These are phyloP conservation scores for Aphelinus atriplicis DNA, from an alignment of 1,140 invertebrate genomes.

Conservation along the genomic window DNA sequence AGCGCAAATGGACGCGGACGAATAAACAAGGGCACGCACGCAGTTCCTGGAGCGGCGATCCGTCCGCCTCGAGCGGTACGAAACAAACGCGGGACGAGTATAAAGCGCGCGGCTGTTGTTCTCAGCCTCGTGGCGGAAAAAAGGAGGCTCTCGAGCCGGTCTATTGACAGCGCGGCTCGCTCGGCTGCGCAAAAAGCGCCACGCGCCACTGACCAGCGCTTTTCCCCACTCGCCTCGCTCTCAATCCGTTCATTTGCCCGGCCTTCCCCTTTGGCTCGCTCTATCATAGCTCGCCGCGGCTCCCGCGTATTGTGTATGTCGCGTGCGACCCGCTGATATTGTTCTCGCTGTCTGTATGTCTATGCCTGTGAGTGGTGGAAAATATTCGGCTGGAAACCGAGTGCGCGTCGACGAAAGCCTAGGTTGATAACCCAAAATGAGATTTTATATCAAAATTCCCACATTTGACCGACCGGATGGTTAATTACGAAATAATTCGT, in stretches of 20 bases:
- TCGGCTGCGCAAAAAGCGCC: conserved; percentile 47
- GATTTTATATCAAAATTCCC: too few species aligned
- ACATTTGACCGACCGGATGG: too few species aligned
- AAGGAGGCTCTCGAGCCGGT: conserved; percentile 51
- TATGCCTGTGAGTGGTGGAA: conserved; percentile 1
- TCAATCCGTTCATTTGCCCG: conserved; percentile 10
- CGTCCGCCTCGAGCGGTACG: conserved; percentile 53
- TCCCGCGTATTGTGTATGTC: neutral
- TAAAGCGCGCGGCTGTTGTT: conserved; percentile 55
- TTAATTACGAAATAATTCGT: too few species aligned
- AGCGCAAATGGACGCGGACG: conserved; percentile 40
- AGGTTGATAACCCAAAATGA: too few species aligned
- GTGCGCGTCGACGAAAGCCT: neutral
- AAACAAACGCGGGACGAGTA: conserved; percentile 58
- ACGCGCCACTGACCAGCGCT: conserved; percentile 36
- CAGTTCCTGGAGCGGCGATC: conserved; percentile 42
- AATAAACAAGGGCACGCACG: conserved; percentile 40
- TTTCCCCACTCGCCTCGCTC: conserved; percentile 38
- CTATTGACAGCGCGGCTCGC: conserved; percentile 51
- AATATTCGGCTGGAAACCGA: neutral
- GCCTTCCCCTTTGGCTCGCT: neutral
- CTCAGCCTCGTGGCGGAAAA: conserved; percentile 45
- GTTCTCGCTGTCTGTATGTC: neutral
- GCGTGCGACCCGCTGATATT: neutral
- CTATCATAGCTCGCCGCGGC: conserved; percentile 15